A percentile compares a stretch with the other conserved stretches of the same genome.
Evolutionary conservation across 2,113 vertebrate species (phyloP).

Genomic region (Gadus chalcogrammus): DNA sequence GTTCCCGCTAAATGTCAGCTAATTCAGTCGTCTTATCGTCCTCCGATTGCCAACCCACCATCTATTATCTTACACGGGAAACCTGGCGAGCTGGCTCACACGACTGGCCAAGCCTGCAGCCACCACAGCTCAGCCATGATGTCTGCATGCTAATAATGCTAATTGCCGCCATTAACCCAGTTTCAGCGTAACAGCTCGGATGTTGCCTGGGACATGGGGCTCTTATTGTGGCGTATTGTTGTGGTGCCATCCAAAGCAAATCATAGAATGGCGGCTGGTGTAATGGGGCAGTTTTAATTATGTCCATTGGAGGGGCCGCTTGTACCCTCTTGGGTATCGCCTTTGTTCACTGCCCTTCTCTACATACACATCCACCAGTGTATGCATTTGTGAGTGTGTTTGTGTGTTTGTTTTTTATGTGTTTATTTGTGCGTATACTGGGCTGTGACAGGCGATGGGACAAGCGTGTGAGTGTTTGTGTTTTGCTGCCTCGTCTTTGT

Average conservation of each 20-base stretch:
- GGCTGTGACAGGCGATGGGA: conserved; percentile 14
- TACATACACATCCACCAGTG: conserved; percentile 47
- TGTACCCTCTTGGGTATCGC: conserved; percentile 53
- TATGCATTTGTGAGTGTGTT: conserved; percentile 27
- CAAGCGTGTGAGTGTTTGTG: conserved; percentile 13
- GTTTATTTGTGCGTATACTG: conserved; percentile 9
- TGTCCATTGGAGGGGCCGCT: conserved; percentile 57
- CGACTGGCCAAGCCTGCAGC: too few relatives aligned
- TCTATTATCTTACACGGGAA: too few relatives aligned
- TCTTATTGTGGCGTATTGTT: conserved; percentile 44
- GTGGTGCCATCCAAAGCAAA: conserved; percentile 54
- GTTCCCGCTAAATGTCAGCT: too few relatives aligned
- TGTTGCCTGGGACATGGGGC: conserved; percentile 50
- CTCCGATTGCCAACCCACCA: too few relatives aligned
- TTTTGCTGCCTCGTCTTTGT: conserved; percentile 38
- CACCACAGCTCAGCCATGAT: too few relatives aligned
- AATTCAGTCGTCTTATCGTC: too few relatives aligned
- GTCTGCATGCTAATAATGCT: conserved; percentile 17
- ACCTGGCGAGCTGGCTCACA: too few relatives aligned
- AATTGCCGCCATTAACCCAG: conserved; percentile 65
- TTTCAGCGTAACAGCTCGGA: conserved; percentile 50
- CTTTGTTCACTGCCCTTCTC: conserved; percentile 64
- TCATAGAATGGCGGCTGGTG: conserved; percentile 46
- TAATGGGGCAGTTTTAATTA: conserved; percentile 67
- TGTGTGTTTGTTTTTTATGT: conserved; percentile 29